Percentiles rank a stretch among this genome's conserved stretches.
Conservation (phyloP, 1,140 invertebrate genomes). For the Drosophila neocordata region DNA sequence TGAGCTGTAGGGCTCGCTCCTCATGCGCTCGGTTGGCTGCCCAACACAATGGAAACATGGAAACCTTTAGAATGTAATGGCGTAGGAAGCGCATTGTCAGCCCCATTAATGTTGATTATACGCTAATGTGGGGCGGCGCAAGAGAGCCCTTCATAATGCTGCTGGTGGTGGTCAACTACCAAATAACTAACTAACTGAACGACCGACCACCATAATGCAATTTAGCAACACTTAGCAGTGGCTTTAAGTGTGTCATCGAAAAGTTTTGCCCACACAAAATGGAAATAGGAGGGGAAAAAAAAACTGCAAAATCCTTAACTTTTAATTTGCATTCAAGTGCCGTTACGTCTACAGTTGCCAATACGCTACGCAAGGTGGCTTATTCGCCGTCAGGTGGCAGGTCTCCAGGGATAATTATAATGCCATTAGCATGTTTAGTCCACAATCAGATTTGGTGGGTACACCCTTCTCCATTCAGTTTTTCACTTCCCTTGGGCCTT, state of each 20-base stretch:
- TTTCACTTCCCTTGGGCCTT: slow-evolving; percentile 10
- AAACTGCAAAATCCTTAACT: slow-evolving; percentile 24
- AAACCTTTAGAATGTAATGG: slow-evolving; percentile 28
- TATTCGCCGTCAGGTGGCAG: slow-evolving; percentile 29
- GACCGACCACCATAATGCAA: slow-evolving; percentile 58
- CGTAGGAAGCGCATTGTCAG: slow-evolving; percentile 61
- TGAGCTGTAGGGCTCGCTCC: slow-evolving; percentile 24
- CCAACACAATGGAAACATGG: slow-evolving; percentile 36
- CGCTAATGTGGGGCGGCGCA: slow-evolving; percentile 56
- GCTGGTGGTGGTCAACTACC: slow-evolving; percentile 9
- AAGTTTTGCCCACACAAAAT: slow-evolving; percentile 21
- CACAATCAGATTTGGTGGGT: slow-evolving; percentile 68
- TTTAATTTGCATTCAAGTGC: slow-evolving; percentile 67
- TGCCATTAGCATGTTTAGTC: slow-evolving; percentile 79
- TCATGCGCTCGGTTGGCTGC: slow-evolving; percentile 15
- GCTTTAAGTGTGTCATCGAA: slow-evolving; percentile 68
- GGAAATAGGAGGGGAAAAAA: neutral
- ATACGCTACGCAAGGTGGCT: slow-evolving; percentile 5
- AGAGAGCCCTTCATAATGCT: slow-evolving; percentile 32
- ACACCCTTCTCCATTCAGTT: neutral
- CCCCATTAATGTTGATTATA: slow-evolving; percentile 80
- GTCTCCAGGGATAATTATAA: slow-evolving; percentile 73
- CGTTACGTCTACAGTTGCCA: slow-evolving; percentile 1
- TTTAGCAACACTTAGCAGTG: slow-evolving; percentile 51
- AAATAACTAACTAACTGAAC: slow-evolving; percentile 10